phyloP scores from a whole-genome alignment of 2,797 vertebrate species.

The Smutsia gigantea region DNA sequence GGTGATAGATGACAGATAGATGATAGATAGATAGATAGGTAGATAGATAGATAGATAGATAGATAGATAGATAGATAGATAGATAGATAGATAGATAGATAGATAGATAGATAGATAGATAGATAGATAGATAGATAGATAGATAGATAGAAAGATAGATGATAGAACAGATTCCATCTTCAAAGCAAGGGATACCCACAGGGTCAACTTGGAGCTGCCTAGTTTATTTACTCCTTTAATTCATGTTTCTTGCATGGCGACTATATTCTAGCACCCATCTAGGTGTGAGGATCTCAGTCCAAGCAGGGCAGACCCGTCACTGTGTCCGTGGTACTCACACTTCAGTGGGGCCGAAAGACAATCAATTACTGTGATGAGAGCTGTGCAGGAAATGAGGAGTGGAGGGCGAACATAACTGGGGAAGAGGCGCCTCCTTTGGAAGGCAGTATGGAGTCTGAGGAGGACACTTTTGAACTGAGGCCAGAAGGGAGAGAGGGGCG shows the following conservation, averaged over 20 bases:
- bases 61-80: no score
- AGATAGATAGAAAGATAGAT: no score
- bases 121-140: no score
- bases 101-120: no score
- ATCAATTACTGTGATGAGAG: neutral
- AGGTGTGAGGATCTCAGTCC: neutral
- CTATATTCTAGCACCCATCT: neutral
- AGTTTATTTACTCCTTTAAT: neutral
- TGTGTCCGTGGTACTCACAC: neutral
- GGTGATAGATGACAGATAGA: no score
- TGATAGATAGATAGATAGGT: no score
- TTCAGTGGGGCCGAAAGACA: neutral
- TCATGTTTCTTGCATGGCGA: neutral
- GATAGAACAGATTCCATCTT: neutral
- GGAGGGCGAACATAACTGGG: accelerated
- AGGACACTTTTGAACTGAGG: neutral
- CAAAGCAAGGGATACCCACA: neutral
- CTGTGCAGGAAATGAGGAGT: neutral
- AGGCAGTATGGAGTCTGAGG: neutral
- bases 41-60: no score
- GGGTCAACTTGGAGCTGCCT: neutral
- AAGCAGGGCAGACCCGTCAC: neutral
- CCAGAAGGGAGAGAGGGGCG: no score
- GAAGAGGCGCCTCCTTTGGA: neutral
- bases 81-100: no score